These are phyloP conservation scores for Nyctibius bracteatus DNA, from an alignment of 2,113 vertebrate genomes.

Conservation along the genomic window DNA sequence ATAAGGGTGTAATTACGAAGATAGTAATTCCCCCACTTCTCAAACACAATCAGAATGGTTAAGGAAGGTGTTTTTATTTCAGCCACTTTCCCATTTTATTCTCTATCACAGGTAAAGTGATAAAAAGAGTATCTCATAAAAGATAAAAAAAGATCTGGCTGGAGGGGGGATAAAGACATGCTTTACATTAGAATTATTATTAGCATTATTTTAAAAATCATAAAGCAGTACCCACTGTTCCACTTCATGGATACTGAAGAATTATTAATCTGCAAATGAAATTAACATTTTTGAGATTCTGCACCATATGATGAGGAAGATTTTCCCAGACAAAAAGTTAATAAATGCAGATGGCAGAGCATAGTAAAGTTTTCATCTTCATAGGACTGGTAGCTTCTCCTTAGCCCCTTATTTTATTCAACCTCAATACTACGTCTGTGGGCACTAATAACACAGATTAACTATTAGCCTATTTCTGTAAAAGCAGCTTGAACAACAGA, in stretches of 20 bases:
- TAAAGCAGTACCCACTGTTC: not conserved
- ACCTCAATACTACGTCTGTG: not conserved
- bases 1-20: not conserved
- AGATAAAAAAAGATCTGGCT: too few relatives aligned
- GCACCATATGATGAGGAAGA: not conserved
- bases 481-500: not conserved
- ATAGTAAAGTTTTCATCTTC: not conserved
- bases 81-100: not conserved
- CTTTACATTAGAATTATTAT: not conserved
- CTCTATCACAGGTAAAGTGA: not conserved
- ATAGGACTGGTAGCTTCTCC: not conserved
- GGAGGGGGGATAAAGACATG: fast-evolving
- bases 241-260: not conserved
- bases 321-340: not conserved
- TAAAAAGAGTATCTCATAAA: not conserved
- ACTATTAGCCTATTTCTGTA: not conserved
- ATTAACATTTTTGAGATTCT: not conserved
- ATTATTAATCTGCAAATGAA: not conserved
- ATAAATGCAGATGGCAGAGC: not conserved
- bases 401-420: not conserved
- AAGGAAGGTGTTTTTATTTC: not conserved
- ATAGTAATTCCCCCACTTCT: not conserved
- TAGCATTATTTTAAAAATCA: not conserved
- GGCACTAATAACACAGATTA: not conserved
- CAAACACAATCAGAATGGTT: not conserved